These are phyloP conservation scores for Cataglyphis rosenhaueri DNA, from an alignment of 2,888 invertebrate genomes.

Conservation along the genomic window DNA sequence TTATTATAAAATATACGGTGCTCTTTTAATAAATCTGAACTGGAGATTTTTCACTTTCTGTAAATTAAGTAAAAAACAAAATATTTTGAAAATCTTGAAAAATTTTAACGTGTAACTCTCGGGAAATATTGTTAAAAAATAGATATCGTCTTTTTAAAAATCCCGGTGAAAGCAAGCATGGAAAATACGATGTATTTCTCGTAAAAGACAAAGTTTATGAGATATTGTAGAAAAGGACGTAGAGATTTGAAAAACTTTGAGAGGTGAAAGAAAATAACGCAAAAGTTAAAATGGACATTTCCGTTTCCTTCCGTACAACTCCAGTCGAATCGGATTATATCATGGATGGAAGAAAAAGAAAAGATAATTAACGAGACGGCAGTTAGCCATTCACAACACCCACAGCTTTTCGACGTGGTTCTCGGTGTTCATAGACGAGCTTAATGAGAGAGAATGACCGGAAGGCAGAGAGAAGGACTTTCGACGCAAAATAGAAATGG, in stretches of 20 bases:
- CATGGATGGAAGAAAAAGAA: conserved; percentile 1
- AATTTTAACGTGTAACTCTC: conserved; percentile 13
- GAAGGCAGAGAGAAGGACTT: conserved; percentile 17
- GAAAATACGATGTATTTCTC: background rate
- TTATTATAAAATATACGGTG: background rate
- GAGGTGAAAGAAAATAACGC: background rate
- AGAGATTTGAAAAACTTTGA: conserved; percentile 35
- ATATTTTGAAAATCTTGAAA: conserved; percentile 23
- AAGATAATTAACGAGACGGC: conserved; percentile 62
- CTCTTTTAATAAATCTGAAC: background rate
- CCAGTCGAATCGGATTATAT: conserved; percentile 56
- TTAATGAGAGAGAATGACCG: conserved; percentile 46
- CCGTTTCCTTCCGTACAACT: conserved; percentile 28
- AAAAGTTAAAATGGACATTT: conserved; percentile 22
- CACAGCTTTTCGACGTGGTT: conserved; percentile 49
- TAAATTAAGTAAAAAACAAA: background rate
- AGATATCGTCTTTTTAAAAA: background rate
- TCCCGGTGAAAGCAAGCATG: background rate
- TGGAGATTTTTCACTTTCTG: background rate
- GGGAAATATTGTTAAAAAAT: background rate
- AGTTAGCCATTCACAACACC: conserved; percentile 55
- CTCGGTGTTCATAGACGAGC: conserved; percentile 56
- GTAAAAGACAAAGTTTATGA: background rate
- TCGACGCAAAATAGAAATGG: background rate
- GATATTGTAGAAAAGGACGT: background rate